Conservation (phyloP, 30 jellyfish, hydroid and myxozoan species). For the Turritopsis rubra region DNA sequence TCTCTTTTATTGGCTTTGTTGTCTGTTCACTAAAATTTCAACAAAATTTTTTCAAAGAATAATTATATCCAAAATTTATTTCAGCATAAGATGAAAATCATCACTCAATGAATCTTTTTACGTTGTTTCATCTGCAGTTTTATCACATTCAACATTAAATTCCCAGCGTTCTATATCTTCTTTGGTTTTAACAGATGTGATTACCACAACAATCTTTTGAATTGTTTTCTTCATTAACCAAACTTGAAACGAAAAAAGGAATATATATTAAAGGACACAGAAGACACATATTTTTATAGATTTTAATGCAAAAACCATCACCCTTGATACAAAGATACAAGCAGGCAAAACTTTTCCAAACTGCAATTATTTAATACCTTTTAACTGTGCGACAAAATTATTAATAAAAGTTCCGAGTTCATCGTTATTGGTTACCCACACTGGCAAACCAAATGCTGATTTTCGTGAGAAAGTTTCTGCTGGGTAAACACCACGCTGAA, state of each 20-base stretch:
- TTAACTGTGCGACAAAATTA: conserved; percentile 42
- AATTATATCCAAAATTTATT: no score
- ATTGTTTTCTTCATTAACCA: conserved; percentile 73
- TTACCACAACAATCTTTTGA: conserved; percentile 64
- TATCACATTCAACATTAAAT: conserved; percentile 48
- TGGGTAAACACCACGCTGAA: conserved; percentile 93
- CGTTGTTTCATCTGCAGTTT: conserved; percentile 36
- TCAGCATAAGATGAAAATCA: no score
- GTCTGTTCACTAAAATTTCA: conserved; percentile 2
- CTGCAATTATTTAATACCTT: no score
- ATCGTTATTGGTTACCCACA: conserved; percentile 42
- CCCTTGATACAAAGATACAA: no score
- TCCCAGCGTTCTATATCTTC: conserved; percentile 96
- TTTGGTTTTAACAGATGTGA: conserved; percentile 48
- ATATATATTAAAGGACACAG: no score
- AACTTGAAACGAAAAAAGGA: conserved; percentile 19
- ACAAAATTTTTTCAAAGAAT: no score
- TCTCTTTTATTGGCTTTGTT: conserved; percentile 58
- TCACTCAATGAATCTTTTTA: no score
- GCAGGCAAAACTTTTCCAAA: no score
- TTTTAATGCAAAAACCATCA: no score
- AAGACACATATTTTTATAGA: no score
- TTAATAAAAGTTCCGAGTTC: conserved; percentile 56
- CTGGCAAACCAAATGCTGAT: conserved; percentile 57
- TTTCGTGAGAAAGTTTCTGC: conserved; percentile 71